These are phyloP conservation scores for Auanema sp. DNA, from an alignment of 2,888 invertebrate species.

Conservation along the genomic window DNA sequence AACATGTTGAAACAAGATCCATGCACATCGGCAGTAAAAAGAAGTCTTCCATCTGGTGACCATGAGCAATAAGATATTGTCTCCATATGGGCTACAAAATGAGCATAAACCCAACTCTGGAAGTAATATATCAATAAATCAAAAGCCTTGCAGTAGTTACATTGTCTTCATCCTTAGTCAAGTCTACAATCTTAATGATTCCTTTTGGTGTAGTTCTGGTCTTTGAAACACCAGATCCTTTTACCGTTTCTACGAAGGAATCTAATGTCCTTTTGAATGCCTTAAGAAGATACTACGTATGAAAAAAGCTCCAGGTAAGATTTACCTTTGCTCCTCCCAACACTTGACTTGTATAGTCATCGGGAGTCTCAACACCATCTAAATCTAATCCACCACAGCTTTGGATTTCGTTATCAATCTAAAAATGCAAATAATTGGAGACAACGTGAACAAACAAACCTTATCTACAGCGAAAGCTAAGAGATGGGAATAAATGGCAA, in stretches of 20 bases:
- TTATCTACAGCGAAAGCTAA: constrained; percentile 53
- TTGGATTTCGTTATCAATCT: constrained; percentile 65
- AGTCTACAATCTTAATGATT: constrained; percentile 41
- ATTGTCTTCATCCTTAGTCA: constrained; percentile 19
- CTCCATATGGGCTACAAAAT: constrained; percentile 55
- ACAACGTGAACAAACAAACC: constrained; percentile 23
- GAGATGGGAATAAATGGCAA: constrained; percentile 48
- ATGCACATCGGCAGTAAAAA: constrained; percentile 66
- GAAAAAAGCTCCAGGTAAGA: constrained; percentile 6
- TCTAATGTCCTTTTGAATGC: constrained; percentile 66
- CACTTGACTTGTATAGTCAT: constrained; percentile 66
- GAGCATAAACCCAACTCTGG: constrained; percentile 34
- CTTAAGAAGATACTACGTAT: constrained; percentile 49
- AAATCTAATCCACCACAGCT: constrained; percentile 38
- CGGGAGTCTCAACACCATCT: constrained; percentile 33
- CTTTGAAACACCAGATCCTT: constrained; percentile 23
- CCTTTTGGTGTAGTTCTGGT: constrained; percentile 27
- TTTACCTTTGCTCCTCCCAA: constrained; percentile 67
- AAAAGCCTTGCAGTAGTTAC: not conserved
- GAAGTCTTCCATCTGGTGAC: constrained; percentile 56
- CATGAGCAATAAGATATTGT: constrained; percentile 33
- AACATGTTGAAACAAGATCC: constrained; percentile 82
- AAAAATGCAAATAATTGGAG: constrained; percentile 24
- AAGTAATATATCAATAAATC: not conserved
- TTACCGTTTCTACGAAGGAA: constrained; percentile 66